phyloP scores from a whole-genome alignment of 2,113 vertebrate species.

The Tympanuchus pallidicinctus region DNA sequence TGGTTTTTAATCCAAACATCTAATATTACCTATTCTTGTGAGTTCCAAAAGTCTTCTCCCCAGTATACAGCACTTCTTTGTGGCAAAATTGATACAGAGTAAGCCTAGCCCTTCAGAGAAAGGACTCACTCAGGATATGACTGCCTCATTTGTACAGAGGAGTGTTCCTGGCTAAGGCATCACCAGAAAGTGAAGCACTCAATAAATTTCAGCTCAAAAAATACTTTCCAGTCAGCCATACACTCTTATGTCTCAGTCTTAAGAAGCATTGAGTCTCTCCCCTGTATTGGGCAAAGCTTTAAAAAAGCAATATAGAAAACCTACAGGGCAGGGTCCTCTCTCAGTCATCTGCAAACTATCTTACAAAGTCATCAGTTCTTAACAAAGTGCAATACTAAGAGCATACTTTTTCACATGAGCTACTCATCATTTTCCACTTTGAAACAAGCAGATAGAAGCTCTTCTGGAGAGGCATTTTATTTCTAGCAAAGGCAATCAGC shows the following conservation, averaged over 20 bases:
- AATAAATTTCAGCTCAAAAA: background rate
- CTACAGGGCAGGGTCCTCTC: background rate
- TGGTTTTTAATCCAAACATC: background rate
- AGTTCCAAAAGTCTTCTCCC: background rate
- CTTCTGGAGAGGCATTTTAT: constrained; percentile 18
- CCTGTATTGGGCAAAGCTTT: background rate
- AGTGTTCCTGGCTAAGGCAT: background rate
- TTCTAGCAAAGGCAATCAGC: constrained; percentile 51
- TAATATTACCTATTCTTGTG: background rate
- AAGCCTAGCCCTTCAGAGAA: background rate
- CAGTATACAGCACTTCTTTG: background rate
- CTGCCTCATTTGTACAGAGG: background rate
- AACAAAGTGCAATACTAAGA: background rate
- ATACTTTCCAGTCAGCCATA: background rate
- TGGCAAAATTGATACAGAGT: background rate
- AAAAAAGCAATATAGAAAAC: background rate
- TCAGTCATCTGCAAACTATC: background rate
- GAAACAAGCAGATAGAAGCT: constrained; percentile 35
- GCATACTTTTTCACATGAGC: constrained; percentile 19
- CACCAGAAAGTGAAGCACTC: background rate
- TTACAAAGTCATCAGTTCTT: constrained; percentile 9
- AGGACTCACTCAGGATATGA: background rate
- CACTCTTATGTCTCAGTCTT: background rate
- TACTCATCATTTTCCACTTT: constrained; percentile 21
- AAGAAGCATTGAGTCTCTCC: background rate